These are phyloP conservation scores for Drosophila nr. medialis DNA, from an alignment of 2,888 invertebrate species.

Conservation along the genomic window DNA sequence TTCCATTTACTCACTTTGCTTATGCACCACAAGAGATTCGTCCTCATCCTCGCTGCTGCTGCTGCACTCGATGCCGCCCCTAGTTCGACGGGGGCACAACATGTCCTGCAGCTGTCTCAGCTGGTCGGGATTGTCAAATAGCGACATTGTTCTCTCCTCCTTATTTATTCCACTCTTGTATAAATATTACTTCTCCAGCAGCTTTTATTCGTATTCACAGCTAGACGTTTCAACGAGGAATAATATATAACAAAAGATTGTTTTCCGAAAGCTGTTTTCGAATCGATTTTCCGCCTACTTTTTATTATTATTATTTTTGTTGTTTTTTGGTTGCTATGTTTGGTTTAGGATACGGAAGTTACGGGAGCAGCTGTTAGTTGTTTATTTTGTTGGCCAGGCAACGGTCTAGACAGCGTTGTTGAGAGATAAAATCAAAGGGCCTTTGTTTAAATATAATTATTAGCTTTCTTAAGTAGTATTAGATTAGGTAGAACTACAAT, in stretches of 20 bases:
- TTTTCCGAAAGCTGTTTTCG: slow-evolving; percentile 1
- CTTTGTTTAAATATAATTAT: background rate
- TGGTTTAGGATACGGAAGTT: background rate
- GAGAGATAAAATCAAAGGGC: background rate
- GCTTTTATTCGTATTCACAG: slow-evolving; percentile 17
- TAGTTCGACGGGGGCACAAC: slow-evolving; percentile 71
- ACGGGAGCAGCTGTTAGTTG: slow-evolving; percentile 31
- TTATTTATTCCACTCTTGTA: slow-evolving; percentile 6
- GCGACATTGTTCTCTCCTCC: slow-evolving; percentile 70
- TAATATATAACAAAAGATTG: slow-evolving; percentile 12
- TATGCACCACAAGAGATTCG: slow-evolving; percentile 52
- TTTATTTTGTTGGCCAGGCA: slow-evolving; percentile 55
- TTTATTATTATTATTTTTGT: slow-evolving; percentile 1
- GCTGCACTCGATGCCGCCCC: slow-evolving; percentile 66
- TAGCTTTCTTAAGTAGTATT: background rate
- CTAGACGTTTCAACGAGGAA: slow-evolving; percentile 27
- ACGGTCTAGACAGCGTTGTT: slow-evolving; percentile 14
- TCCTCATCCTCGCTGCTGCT: slow-evolving; percentile 79
- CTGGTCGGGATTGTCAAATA: slow-evolving; percentile 81
- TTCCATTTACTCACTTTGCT: slow-evolving; percentile 66
- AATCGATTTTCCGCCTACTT: slow-evolving; percentile 58
- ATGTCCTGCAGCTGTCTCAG: slow-evolving; percentile 77
- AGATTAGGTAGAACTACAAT: background rate
- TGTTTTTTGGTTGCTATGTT: slow-evolving; percentile 3
- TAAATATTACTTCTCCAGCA: slow-evolving; percentile 5